phyloP scores from a whole-genome alignment of 2,888 invertebrate genomes.

The Andrena trimmerana region DNA sequence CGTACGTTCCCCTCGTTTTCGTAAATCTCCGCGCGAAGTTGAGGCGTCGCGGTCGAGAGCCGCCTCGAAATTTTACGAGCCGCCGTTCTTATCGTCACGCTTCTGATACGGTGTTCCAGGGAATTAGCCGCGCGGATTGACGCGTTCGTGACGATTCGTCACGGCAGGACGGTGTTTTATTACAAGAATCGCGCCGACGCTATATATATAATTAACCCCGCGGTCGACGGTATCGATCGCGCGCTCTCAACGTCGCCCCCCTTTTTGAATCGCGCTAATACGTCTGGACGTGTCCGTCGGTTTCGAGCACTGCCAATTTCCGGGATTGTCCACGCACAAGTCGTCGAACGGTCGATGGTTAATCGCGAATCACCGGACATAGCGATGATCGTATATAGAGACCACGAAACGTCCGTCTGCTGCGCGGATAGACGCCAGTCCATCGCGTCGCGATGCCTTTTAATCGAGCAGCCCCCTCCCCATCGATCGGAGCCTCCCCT shows the following conservation, averaged over 20 bases:
- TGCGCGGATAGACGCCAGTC: neutral
- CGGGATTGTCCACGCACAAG: conserved; percentile 66
- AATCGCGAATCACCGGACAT: conserved; percentile 7
- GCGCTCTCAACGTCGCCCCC: conserved; percentile 19
- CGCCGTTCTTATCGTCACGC: neutral
- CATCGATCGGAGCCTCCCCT: neutral
- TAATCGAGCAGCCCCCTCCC: conserved; percentile 8
- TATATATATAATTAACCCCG: conserved; percentile 45
- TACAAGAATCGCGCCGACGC: conserved; percentile 40
- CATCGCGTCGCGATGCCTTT: conserved; percentile 4
- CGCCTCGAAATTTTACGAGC: neutral
- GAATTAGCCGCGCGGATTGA: conserved; percentile 18
- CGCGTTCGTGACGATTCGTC: conserved; percentile 12
- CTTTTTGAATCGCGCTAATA: conserved; percentile 28
- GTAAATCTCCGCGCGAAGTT: neutral
- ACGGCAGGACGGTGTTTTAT: conserved; percentile 30
- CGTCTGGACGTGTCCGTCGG: conserved; percentile 36
- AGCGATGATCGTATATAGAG: no score
- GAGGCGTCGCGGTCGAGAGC: neutral
- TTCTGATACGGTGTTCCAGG: neutral
- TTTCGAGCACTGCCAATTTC: conserved; percentile 73
- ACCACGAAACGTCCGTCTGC: neutral
- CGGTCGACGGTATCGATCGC: conserved; percentile 39
- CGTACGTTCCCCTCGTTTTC: neutral
- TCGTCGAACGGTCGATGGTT: conserved; percentile 26